phyloP scores from a whole-genome alignment of 2,113 vertebrate genomes.

The Hippoglossus stenolepis region DNA sequence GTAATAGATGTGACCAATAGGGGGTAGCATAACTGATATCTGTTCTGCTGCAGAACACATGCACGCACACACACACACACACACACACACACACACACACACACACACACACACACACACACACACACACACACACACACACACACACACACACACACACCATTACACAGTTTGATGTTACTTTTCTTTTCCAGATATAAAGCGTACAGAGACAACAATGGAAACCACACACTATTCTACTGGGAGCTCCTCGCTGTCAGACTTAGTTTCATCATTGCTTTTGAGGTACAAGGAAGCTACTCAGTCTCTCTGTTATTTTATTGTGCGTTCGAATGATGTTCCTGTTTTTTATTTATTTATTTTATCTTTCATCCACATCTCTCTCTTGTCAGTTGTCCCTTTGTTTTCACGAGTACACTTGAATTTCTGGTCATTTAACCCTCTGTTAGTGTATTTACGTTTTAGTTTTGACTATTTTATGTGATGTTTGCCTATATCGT shows the following conservation, averaged over 20 bases:
- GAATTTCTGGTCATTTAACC: neutral
- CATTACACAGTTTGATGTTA: neutral
- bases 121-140: too few relatives aligned
- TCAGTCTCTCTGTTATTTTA: neutral
- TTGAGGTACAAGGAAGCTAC: conserved; percentile 78
- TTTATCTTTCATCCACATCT: neutral
- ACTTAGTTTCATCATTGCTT: conserved; percentile 85
- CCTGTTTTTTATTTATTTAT: neutral
- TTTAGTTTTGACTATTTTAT: too few relatives aligned
- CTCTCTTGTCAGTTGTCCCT: neutral
- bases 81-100: neutral
- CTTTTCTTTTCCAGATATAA: conserved; percentile 74
- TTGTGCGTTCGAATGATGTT: neutral
- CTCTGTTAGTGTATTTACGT: too few relatives aligned
- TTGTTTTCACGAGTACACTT: neutral
- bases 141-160: neutral
- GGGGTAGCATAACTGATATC: conserved; percentile 28
- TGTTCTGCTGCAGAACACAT: neutral
- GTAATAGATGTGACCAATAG: conserved; percentile 41
- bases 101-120: too few relatives aligned
- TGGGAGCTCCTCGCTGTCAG: conserved; percentile 85
- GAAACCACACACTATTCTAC: conserved; percentile 82
- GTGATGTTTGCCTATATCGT: too few relatives aligned
- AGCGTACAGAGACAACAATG: conserved; percentile 79
- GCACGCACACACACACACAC: neutral